A percentile compares a stretch with the other conserved stretches of the same genome.
Conservation (phyloP, 2,888 invertebrate species). For the Mimachlamys varia region DNA sequence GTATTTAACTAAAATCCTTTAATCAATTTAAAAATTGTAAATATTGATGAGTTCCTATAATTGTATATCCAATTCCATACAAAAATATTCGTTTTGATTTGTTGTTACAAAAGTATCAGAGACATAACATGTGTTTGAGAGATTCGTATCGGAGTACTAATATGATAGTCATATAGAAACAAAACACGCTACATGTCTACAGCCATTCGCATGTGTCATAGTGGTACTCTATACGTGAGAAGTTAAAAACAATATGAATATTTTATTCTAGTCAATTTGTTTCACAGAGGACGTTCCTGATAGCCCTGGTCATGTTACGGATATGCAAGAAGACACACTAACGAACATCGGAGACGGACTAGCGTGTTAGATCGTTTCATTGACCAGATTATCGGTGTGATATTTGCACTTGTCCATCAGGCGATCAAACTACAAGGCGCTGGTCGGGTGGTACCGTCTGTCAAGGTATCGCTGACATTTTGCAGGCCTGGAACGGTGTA, state of each 20-base stretch:
- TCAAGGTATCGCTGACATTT: conserved; percentile 25
- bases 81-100: too few species aligned
- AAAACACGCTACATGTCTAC: background rate
- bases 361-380: background rate
- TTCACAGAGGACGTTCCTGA: background rate
- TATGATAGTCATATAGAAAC: background rate
- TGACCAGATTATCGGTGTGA: conserved; percentile 5
- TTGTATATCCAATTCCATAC: too few species aligned
- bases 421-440: background rate
- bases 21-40: too few species aligned
- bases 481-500: background rate
- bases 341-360: background rate
- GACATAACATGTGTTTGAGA: too few species aligned
- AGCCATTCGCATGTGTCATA: background rate
- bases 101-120: too few species aligned
- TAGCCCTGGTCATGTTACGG: background rate
- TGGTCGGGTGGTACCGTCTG: conserved; percentile 5
- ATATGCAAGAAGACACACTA: background rate
- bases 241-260: background rate
- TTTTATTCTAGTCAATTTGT: background rate
- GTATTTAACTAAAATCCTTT: too few species aligned
- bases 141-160: too few species aligned
- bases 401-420: background rate
- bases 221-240: background rate
- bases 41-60: too few species aligned